Evolutionary conservation across 2,888 invertebrate genomes (phyloP), one percentile per base, ranked within the genome.

Genomic region (Diaperis boleti): DNA sequence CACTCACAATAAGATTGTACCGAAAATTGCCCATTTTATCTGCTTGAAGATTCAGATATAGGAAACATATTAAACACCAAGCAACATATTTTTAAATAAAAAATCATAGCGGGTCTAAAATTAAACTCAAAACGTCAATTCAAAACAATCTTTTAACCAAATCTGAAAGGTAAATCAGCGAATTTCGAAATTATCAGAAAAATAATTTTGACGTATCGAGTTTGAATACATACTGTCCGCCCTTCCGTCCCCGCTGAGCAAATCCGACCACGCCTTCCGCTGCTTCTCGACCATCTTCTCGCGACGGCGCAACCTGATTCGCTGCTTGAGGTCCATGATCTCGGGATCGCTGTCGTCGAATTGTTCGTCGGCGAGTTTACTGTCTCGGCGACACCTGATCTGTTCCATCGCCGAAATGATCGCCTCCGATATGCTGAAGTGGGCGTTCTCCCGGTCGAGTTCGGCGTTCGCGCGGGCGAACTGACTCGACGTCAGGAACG

Each of bases 401-500:
- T 89, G 88, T 76, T 93, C 93, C 67, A 93, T 91, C 8, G 92
- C 92, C 5, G 92, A 87, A 66, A 94, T 94, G 75, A 94, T 87
- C 0, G 92, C 92, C 80, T 94, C 94, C 1, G 91, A 92, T 65
- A 94, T 89, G 74, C 88, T 89, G 78, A 94, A 94, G 82, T 94
- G 94, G 0, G 93, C 92, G 82, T 94, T 94, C 82, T 94, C 94
- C 75, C 92, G 82, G 74, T 93, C 93, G 60, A 93, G 81, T 74
- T 92, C 92, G 0, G 92, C 92, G 74, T 90, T 90, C 13, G 87
- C 83, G 64, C 88, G 85, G 20, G 88, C 85, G 74, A 90, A 89
- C 69, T 90, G 88, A 44, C 89, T 87, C 13, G 90, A 89, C 1
- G 90, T 88, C 20, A 93, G 80, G 76, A 91, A 93, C 42, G 88